Evolutionary conservation across 2,113 vertebrate species (phyloP).

Genomic region (Leptodactylus fuscus): DNA sequence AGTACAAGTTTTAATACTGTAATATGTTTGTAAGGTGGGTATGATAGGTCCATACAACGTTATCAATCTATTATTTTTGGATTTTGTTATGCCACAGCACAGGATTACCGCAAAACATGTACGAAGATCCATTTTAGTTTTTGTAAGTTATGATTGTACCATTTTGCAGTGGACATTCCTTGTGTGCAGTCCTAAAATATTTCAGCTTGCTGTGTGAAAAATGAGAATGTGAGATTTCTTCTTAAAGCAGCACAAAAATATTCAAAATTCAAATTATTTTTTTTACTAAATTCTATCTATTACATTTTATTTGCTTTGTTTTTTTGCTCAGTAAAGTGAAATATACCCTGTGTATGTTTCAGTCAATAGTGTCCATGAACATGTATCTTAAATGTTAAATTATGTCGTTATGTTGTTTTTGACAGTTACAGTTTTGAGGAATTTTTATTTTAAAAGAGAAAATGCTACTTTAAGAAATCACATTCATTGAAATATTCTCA

Average conservation of each 20-base stretch:
- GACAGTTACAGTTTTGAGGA: not conserved
- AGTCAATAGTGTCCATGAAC: not conserved
- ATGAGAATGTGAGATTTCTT: constrained; percentile 47
- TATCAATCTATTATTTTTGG: constrained; percentile 65
- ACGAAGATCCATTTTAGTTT: constrained; percentile 78
- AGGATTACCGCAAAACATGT: constrained; percentile 76
- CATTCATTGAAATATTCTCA: constrained; percentile 34
- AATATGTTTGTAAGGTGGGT: not conserved
- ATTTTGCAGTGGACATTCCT: constrained; percentile 53
- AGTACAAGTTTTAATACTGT: not conserved
- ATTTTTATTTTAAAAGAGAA: not conserved
- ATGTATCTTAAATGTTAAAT: not conserved
- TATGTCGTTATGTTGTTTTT: not conserved
- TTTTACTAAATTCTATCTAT: not conserved
- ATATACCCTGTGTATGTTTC: not conserved
- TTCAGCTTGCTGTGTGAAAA: constrained; percentile 50
- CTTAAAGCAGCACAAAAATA: constrained; percentile 49
- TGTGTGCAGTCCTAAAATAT: constrained; percentile 41
- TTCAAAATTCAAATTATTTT: not conserved
- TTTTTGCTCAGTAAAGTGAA: not conserved
- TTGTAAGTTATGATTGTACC: constrained; percentile 77
- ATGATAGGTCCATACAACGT: not conserved
- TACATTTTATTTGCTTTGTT: not conserved
- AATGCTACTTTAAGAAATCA: constrained; percentile 55
- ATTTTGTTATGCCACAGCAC: constrained; percentile 77